Conservation (phyloP, 2,113 vertebrate genomes). For the Takifugu bimaculatus region DNA sequence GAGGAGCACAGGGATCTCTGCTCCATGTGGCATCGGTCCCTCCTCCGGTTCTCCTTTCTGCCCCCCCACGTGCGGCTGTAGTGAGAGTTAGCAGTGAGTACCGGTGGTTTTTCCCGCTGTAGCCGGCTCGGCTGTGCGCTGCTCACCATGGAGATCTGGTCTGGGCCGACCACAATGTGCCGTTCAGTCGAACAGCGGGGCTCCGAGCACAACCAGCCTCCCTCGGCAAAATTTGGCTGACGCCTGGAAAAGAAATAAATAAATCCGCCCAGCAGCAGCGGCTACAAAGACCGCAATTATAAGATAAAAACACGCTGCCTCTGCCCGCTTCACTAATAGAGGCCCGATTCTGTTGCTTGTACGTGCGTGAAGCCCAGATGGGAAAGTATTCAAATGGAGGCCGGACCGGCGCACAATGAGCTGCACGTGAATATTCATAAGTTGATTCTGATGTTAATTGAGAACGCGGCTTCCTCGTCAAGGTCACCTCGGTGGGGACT, state of each 20-base stretch:
- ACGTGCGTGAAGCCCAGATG: neutral
- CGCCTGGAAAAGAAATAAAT: slow-evolving; percentile 38
- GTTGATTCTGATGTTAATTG: slow-evolving; percentile 57
- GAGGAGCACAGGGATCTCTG: neutral
- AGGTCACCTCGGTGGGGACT: slow-evolving; percentile 37
- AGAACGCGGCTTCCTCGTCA: slow-evolving; percentile 53
- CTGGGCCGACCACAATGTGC: slow-evolving; percentile 47
- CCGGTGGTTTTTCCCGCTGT: neutral
- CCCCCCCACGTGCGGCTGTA: no score
- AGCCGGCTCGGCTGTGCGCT: slow-evolving; percentile 13
- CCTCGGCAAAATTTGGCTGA: slow-evolving; percentile 45
- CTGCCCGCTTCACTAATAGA: slow-evolving; percentile 3
- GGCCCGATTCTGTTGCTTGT: neutral
- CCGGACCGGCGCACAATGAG: slow-evolving; percentile 31
- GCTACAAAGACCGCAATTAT: slow-evolving; percentile 53
- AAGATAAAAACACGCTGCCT: slow-evolving; percentile 33
- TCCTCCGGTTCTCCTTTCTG: slow-evolving; percentile 6
- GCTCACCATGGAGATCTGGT: slow-evolving; percentile 58
- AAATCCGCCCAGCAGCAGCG: slow-evolving; percentile 23
- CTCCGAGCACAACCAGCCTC: slow-evolving; percentile 44
- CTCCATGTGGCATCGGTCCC: neutral
- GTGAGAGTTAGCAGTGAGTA: no score
- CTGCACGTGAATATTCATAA: slow-evolving; percentile 59
- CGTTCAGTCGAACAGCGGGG: slow-evolving; percentile 51
- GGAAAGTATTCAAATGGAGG: slow-evolving; percentile 13